A percentile compares a stretch with the other conserved stretches of the same genome.
Conservation (phyloP, 2,113 vertebrate genomes). For the Cheirogaleus medius region DNA sequence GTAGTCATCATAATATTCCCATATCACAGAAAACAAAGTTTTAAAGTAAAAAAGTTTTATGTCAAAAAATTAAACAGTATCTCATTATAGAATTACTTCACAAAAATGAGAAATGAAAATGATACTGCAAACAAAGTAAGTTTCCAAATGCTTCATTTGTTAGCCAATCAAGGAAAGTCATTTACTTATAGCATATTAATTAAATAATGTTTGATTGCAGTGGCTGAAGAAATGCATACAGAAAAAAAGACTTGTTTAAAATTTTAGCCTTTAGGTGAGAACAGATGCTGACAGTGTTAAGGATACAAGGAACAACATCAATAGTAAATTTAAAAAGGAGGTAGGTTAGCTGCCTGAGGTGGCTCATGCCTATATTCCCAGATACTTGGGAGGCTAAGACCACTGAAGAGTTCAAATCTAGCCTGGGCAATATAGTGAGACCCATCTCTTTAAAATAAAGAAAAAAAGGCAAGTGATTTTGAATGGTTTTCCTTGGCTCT, state of each 20-base stretch:
- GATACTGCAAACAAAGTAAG: not conserved
- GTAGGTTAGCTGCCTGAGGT: not conserved
- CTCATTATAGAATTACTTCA: not conserved
- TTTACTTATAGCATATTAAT: not conserved
- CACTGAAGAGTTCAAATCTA: not conserved
- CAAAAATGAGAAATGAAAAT: not conserved
- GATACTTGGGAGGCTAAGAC: not conserved
- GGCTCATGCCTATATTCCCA: not conserved
- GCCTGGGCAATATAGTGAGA: not conserved
- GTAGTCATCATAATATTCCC: not conserved
- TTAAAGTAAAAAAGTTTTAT: not conserved
- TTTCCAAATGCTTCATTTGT: not conserved
- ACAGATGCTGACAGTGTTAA: not conserved
- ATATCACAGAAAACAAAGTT: not conserved
- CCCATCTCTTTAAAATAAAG: not conserved
- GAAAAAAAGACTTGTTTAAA: constrained; percentile 17
- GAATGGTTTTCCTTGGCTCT: not conserved
- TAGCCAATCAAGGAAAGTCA: not conserved
- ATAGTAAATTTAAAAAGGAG: not conserved
- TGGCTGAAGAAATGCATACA: not conserved
- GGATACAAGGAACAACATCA: not conserved
- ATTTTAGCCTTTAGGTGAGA: not conserved
- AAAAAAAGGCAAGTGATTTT: not conserved
- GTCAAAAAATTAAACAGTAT: not conserved
- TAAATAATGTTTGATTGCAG: not conserved